Evolutionary conservation across 2,797 vertebrate species (phyloP).

Genomic region (Avahi laniger): DNA sequence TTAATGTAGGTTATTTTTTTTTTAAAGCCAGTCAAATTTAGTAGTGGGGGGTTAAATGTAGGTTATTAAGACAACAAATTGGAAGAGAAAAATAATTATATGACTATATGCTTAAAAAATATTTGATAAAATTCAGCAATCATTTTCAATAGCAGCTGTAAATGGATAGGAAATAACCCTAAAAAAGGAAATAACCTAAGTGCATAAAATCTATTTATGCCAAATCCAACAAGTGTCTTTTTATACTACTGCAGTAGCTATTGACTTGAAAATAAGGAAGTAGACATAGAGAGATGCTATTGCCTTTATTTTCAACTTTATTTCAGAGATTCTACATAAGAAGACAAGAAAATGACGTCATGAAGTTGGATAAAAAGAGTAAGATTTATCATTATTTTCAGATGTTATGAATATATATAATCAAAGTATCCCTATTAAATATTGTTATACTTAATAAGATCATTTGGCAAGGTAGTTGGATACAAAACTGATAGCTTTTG

Average conservation of each 20-base stretch:
- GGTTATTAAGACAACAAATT: neutral
- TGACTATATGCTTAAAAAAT: neutral
- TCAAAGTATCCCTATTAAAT: neutral
- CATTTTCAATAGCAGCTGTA: neutral
- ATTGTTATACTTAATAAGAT: neutral
- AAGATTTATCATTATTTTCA: neutral
- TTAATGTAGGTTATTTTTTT: neutral
- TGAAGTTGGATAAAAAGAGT: neutral
- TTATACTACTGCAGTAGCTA: neutral
- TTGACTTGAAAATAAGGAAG: slow-evolving; percentile 25
- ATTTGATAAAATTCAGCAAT: neutral
- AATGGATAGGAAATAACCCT: neutral
- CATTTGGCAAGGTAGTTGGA: neutral
- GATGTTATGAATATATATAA: neutral
- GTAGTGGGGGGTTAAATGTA: neutral
- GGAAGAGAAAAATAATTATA: neutral
- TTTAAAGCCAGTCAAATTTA: too few relatives aligned
- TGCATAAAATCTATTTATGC: neutral
- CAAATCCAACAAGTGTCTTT: neutral
- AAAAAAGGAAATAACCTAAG: neutral
- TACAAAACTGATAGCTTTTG: neutral
- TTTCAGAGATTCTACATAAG: neutral
- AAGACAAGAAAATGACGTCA: neutral
- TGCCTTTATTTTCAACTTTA: slow-evolving; percentile 23
- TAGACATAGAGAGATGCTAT: neutral